A percentile compares a stretch with the other conserved stretches of the same genome.
These are phyloP conservation scores for Megaleporinus macrocephalus DNA, from an alignment of 2,113 vertebrate genomes.

Conservation along the genomic window DNA sequence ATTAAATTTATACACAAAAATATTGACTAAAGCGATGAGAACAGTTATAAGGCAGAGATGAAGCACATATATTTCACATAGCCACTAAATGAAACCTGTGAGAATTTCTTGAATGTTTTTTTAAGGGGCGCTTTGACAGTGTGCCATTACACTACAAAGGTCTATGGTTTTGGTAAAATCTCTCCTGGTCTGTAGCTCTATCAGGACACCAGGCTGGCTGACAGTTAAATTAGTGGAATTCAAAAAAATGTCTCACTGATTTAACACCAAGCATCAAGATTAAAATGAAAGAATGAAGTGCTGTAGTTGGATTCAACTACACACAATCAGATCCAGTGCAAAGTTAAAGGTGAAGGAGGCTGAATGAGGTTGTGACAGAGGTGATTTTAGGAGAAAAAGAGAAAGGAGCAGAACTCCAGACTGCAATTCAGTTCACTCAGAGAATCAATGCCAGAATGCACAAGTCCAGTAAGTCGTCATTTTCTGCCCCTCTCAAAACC, in stretches of 20 bases:
- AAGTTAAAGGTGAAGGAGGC: not conserved
- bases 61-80: not conserved
- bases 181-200: not conserved
- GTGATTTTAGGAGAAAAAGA: slow-evolving; percentile 8
- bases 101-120: not conserved
- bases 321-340: slow-evolving; percentile 2
- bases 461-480: slow-evolving; percentile 35
- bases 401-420: not conserved
- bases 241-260: slow-evolving; percentile 5
- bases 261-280: slow-evolving; percentile 1
- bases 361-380: slow-evolving; percentile 5
- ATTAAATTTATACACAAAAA: not conserved
- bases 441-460: not conserved
- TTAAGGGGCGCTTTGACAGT: not conserved
- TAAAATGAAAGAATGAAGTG: not conserved
- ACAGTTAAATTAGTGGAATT: not conserved
- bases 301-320: not conserved
- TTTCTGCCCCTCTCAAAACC: not conserved
- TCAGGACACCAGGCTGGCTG: not conserved
- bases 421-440: slow-evolving; percentile 15
- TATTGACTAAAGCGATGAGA: not conserved
- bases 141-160: not conserved
- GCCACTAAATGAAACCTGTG: not conserved
- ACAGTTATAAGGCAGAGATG: slow-evolving; percentile 10
- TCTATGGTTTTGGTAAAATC: not conserved